Percentiles rank a stretch among this genome's conserved stretches.
Evolutionary conservation across 2,113 vertebrate species (phyloP).

Genomic region (Prinia subflava): DNA sequence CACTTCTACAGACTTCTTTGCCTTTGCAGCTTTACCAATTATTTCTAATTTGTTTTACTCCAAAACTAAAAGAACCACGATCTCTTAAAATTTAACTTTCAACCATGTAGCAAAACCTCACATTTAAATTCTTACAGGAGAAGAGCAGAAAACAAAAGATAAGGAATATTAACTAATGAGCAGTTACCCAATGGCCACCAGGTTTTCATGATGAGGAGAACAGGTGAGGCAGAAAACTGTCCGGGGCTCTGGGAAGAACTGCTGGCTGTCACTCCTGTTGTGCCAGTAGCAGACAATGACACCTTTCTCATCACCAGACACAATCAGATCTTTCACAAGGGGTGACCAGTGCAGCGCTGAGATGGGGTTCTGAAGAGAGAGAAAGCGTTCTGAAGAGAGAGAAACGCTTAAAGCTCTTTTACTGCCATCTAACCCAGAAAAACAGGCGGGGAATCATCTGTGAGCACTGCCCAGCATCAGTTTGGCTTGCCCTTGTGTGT

Average conservation of each 20-base stretch:
- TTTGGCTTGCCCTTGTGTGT: accelerated
- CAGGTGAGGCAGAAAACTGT: conserved; percentile 90
- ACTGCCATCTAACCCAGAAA: accelerated
- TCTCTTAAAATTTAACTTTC: neutral
- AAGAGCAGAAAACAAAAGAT: neutral
- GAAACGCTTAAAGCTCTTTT: neutral
- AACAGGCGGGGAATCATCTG: neutral
- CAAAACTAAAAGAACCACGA: neutral
- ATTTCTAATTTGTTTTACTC: neutral
- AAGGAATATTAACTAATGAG: neutral
- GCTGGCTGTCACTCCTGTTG: conserved; percentile 83
- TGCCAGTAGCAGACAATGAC: conserved; percentile 87
- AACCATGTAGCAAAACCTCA: neutral
- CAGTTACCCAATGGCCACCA: conserved; percentile 87
- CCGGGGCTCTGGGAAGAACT: conserved; percentile 89
- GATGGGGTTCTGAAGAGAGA: conserved; percentile 74
- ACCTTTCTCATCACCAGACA: conserved; percentile 93
- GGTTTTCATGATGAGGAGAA: conserved; percentile 88
- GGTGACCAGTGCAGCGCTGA: conserved; percentile 92
- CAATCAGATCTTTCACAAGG: conserved; percentile 85
- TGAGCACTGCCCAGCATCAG: neutral
- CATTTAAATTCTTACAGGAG: neutral
- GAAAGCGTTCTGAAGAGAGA: conserved; percentile 67
- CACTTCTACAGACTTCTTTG: neutral
- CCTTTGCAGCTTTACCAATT: neutral